These are phyloP conservation scores for Aethina tumida DNA, from an alignment of 1,140 invertebrate genomes.

Conservation along the genomic window DNA sequence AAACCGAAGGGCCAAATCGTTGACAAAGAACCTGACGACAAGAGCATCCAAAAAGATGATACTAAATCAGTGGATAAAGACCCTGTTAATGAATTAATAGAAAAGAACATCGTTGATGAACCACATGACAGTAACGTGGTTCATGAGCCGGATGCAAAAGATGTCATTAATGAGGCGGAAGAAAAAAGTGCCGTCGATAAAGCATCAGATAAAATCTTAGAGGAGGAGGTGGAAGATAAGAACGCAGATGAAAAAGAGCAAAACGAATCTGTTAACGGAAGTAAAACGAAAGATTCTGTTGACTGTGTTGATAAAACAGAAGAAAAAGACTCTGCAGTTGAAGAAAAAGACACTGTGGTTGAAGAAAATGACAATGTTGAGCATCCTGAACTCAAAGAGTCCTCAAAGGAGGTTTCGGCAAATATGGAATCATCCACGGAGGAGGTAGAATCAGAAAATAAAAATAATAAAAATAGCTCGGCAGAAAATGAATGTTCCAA, in stretches of 20 bases:
- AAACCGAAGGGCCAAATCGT: not conserved
- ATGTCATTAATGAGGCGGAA: constrained; percentile 14
- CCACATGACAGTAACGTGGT: too few species aligned
- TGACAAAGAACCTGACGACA: not conserved
- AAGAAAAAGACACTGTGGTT: not conserved
- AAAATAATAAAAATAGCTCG: not conserved
- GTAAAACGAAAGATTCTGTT: constrained; percentile 1
- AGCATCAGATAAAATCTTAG: constrained; percentile 3
- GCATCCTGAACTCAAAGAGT: not conserved
- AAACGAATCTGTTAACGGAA: constrained; percentile 2
- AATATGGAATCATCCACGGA: not conserved
- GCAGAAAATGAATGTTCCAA: not conserved
- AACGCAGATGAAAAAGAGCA: constrained; percentile 7
- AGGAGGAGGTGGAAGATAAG: constrained; percentile 7
- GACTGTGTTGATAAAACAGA: not conserved
- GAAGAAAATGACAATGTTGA: constrained; percentile 4
- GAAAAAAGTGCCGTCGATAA: constrained; percentile 12
- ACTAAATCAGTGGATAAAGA: not conserved
- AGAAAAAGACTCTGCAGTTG: not conserved
- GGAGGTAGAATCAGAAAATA: not conserved
- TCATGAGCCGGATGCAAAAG: not conserved
- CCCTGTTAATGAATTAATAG: constrained; percentile 6
- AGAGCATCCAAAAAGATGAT: too few species aligned
- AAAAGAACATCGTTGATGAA: constrained; percentile 1
- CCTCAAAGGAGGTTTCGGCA: not conserved